A percentile compares a stretch with the other conserved stretches of the same genome.
Conservation (phyloP, 2,113 vertebrate species). For the Dunckerocampus dactyliophorus region DNA sequence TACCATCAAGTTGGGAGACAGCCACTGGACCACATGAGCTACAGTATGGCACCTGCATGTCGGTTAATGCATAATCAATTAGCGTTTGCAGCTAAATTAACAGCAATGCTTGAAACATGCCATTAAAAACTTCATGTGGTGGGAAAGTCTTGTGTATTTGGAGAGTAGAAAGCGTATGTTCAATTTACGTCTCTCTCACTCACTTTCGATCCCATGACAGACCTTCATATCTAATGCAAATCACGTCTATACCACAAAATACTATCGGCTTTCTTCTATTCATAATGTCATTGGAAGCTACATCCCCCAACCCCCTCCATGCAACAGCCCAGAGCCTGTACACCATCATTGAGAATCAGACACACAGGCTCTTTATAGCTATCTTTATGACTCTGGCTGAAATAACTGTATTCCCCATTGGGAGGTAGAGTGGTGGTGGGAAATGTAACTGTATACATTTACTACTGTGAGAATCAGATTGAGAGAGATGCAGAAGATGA, state of each 20-base stretch:
- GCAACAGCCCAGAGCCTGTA: slow-evolving; percentile 44
- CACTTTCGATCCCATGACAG: slow-evolving; percentile 24
- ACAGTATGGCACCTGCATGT: slow-evolving; percentile 71
- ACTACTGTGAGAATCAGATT: slow-evolving; percentile 39
- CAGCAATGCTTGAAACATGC: slow-evolving; percentile 73
- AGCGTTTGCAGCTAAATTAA: slow-evolving; percentile 80
- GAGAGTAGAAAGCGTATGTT: not conserved
- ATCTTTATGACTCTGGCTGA: slow-evolving; percentile 63
- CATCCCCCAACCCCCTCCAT: slow-evolving; percentile 20
- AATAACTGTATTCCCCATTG: slow-evolving; percentile 65
- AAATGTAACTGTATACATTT: slow-evolving; percentile 64
- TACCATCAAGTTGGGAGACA: too few species aligned
- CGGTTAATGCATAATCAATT: slow-evolving; percentile 85
- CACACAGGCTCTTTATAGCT: slow-evolving; percentile 61
- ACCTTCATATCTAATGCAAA: slow-evolving; percentile 50
- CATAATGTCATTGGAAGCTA: slow-evolving; percentile 37
- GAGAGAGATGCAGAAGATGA: slow-evolving; percentile 30
- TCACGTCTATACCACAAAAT: slow-evolving; percentile 44
- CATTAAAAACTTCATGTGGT: slow-evolving; percentile 34
- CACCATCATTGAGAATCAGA: slow-evolving; percentile 60
- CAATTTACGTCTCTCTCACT: slow-evolving; percentile 36
- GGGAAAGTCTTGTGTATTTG: slow-evolving; percentile 16
- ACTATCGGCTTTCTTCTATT: slow-evolving; percentile 45
- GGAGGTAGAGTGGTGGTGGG: slow-evolving; percentile 48
- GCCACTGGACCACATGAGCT: too few species aligned